Evolutionary conservation across 2,888 invertebrate genomes (phyloP).

Genomic region (Iselma pallidipennis): DNA sequence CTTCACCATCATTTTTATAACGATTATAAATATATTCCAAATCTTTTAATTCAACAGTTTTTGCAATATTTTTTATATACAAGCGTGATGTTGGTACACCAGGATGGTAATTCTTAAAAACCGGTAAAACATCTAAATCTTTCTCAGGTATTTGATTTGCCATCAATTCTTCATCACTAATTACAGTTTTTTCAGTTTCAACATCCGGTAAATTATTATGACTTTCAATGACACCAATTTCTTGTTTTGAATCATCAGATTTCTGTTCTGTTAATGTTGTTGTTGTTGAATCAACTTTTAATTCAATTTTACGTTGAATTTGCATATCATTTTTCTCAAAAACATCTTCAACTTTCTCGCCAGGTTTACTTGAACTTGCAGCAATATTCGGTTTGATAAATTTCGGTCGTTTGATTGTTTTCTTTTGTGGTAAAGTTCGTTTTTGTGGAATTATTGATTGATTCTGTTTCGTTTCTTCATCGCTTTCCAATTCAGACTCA

Average conservation of each 20-base stretch:
- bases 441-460: slow-evolving; percentile 57
- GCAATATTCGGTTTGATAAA: slow-evolving; percentile 55
- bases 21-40: slow-evolving; percentile 75
- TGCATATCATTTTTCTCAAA: slow-evolving; percentile 59
- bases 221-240: slow-evolving; percentile 16
- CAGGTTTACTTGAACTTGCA: slow-evolving; percentile 41
- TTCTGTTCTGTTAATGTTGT: slow-evolving; percentile 42
- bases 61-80: slow-evolving; percentile 91
- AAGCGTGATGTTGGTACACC: slow-evolving; percentile 81
- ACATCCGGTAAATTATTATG: slow-evolving; percentile 4
- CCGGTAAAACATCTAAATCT: slow-evolving; percentile 73
- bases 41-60: slow-evolving; percentile 75
- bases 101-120: slow-evolving; percentile 84
- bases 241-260: slow-evolving; percentile 35
- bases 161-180: slow-evolving; percentile 68
- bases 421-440: slow-evolving; percentile 54
- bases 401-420: slow-evolving; percentile 61
- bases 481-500: slow-evolving; percentile 71
- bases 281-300: slow-evolving; percentile 56
- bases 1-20: slow-evolving; percentile 57
- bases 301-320: slow-evolving; percentile 58
- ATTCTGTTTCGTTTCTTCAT: slow-evolving; percentile 53
- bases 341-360: slow-evolving; percentile 58
- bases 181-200: slow-evolving; percentile 50
- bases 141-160: slow-evolving; percentile 70